Conservation (phyloP, 1,140 invertebrate genomes). For the Pseudomyrmex pallidus region DNA sequence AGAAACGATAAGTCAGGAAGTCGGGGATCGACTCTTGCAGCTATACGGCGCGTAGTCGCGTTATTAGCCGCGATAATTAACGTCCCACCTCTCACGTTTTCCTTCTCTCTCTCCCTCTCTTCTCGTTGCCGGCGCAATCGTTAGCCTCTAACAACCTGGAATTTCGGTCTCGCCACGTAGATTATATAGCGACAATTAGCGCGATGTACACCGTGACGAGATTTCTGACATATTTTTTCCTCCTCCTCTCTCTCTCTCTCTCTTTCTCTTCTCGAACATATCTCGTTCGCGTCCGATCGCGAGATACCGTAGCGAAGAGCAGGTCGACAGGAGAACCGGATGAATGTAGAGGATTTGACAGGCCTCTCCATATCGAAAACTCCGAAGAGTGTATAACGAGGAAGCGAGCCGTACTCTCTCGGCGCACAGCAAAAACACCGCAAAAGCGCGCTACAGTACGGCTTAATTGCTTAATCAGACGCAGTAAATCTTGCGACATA, state of each 20-base stretch:
- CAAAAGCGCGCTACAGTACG: slow-evolving; percentile 62
- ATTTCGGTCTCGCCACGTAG: slow-evolving; percentile 73
- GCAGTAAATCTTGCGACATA: slow-evolving; percentile 82
- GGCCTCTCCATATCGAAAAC: slow-evolving; percentile 71
- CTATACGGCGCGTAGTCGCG: slow-evolving; percentile 62
- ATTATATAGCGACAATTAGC: slow-evolving; percentile 75
- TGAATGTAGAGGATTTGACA: slow-evolving; percentile 57
- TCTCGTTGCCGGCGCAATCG: slow-evolving; percentile 71
- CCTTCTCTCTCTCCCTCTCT: slow-evolving; percentile 6
- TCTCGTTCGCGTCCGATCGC: slow-evolving; percentile 21
- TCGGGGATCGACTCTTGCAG: slow-evolving; percentile 48
- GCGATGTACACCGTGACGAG: slow-evolving; percentile 72
- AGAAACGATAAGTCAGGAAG: slow-evolving; percentile 28
- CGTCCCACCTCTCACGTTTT: slow-evolving; percentile 66
- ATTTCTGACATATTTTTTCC: slow-evolving; percentile 75
- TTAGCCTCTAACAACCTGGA: slow-evolving; percentile 77
- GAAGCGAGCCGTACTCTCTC: slow-evolving; percentile 63
- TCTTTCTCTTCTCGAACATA: no score
- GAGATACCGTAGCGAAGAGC: slow-evolving; percentile 60
- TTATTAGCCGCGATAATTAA: slow-evolving; percentile 82
- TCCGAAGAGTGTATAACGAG: slow-evolving; percentile 76
- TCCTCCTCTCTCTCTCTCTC: not conserved
- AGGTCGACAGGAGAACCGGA: slow-evolving; percentile 38
- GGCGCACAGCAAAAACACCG: slow-evolving; percentile 73
- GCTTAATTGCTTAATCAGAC: slow-evolving; percentile 85